Base-by-base conservation (phyloP, 1,140 invertebrate genomes). In the Drosophila nigromelanica region DNA sequence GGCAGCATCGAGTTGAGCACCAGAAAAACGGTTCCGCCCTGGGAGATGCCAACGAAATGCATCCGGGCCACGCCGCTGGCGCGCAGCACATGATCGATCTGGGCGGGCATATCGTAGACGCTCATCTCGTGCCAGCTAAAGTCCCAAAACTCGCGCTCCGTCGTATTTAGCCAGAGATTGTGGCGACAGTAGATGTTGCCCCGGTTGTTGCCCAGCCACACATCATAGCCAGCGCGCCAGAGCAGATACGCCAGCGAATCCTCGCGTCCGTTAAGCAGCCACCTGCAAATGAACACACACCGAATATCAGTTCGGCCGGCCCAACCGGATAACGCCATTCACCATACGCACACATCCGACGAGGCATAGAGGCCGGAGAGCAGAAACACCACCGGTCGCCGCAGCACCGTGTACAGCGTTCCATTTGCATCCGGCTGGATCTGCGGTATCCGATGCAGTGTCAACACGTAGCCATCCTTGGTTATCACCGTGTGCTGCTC, bases 41-140 rank as follows among this genome's bases (percentile, higher is more conserved):
- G 94, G 0, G 93, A 93, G 77, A 92, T 92, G 15, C 92, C 93
- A 56, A 93, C 80, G 48, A 92, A 96, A 68, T 91, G 21, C 90
- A 76, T 76, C 92, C 80, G n/a, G 80, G 66, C 6, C 10, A 78
- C 76, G 0, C 90, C 90, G 1, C 95, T 96, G 12, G 70, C 75
- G 0, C 92, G 76, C 11, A 96, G 74, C 14, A 95, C 93, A 76
- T 94, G 95, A 69, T 95, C 93, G 14, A 97, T 93, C 90, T 94
- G 94, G 3, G 95, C 94, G 14, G 96, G 95, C 50, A 96, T 73
- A 82, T 97, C 96, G 73, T 94, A 95, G 15, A 92, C 69, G 10
- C 94, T 95, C 93, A 96, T 95, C 91, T 96, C 95, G 83, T 96
- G 94, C 93, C 93, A 96, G 70, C 95, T 95, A 10, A 91, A 92